Percentiles rank a stretch among this genome's conserved stretches.
Conservation (phyloP, 2,888 invertebrate species). For the Eucriotettix oculatus region DNA sequence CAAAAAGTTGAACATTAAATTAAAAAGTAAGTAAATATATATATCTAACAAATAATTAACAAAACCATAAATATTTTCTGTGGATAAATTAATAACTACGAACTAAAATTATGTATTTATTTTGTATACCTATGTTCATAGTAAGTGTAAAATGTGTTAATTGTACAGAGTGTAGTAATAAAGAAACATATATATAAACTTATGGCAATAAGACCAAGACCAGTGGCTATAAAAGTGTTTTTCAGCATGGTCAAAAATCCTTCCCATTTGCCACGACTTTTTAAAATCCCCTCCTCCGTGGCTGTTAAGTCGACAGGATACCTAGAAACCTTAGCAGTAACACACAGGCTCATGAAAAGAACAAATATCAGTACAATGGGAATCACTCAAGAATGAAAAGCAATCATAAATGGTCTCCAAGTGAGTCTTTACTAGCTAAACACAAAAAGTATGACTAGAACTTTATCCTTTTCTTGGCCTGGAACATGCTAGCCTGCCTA, state of each 20-base stretch:
- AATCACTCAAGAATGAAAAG: too few relatives aligned
- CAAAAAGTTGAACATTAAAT: conserved; percentile 3
- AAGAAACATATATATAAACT: too few relatives aligned
- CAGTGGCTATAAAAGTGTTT: conserved; percentile 13
- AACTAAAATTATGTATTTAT: neutral
- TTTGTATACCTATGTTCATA: too few relatives aligned
- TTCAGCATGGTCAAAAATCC: conserved; percentile 15
- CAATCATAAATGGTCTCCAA: neutral
- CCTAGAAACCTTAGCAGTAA: conserved; percentile 16
- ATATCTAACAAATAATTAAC: too few relatives aligned
- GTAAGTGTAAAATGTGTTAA: too few relatives aligned
- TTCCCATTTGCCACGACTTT: conserved; percentile 12
- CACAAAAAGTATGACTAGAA: neutral
- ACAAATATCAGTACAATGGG: conserved; percentile 10
- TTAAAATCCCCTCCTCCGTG: conserved; percentile 12
- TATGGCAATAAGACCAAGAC: conserved; percentile 6
- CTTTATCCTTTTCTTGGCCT: conserved; percentile 16
- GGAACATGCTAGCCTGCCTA: conserved; percentile 15
- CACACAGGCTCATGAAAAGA: conserved; percentile 16
- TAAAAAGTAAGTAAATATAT: neutral
- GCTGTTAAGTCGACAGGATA: conserved; percentile 13
- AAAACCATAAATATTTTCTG: too few relatives aligned
- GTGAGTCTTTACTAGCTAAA: neutral
- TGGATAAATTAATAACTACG: too few relatives aligned
- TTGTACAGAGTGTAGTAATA: too few relatives aligned